phyloP scores from a whole-genome alignment of 2,888 invertebrate species.

The Torymus aiolomorphi region DNA sequence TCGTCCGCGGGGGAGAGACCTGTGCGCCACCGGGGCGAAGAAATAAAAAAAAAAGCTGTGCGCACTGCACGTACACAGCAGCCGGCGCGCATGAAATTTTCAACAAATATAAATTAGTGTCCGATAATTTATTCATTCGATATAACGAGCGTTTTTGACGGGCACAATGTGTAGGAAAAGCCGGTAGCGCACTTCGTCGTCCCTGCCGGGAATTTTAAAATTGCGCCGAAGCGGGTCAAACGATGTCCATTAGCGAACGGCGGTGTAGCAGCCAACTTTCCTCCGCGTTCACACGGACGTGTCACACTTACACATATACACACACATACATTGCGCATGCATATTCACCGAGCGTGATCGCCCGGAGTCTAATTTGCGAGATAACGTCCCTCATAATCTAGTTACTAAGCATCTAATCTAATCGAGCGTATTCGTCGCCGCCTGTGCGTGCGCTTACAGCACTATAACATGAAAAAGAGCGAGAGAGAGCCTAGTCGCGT shows the following conservation, averaged over 20 bases:
- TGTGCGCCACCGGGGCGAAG: neutral
- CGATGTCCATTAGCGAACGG: slow-evolving; percentile 31
- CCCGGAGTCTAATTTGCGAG: slow-evolving; percentile 73
- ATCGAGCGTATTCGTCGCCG: slow-evolving; percentile 68
- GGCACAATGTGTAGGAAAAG: neutral
- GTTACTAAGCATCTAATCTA: slow-evolving; percentile 76
- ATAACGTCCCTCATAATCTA: slow-evolving; percentile 72
- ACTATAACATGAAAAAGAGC: slow-evolving; percentile 26
- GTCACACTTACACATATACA: neutral
- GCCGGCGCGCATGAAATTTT: slow-evolving; percentile 41
- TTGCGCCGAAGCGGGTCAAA: slow-evolving; percentile 32
- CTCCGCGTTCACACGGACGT: neutral
- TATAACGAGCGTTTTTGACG: slow-evolving; percentile 38
- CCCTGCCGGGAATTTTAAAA: slow-evolving; percentile 38
- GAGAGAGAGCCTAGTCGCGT: neutral
- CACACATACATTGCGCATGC: slow-evolving; percentile 55
- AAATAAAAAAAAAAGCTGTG: slow-evolving; percentile 23
- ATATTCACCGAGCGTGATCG: slow-evolving; percentile 61
- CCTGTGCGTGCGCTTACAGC: slow-evolving; percentile 44
- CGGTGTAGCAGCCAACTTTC: slow-evolving; percentile 8
- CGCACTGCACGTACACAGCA: neutral
- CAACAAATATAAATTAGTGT: slow-evolving; percentile 53
- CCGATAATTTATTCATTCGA: slow-evolving; percentile 54
- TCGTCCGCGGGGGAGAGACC: slow-evolving; percentile 18
- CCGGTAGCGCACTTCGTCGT: neutral